phyloP scores from a whole-genome alignment of 2,888 invertebrate genomes.

The Athalia rosae region DNA sequence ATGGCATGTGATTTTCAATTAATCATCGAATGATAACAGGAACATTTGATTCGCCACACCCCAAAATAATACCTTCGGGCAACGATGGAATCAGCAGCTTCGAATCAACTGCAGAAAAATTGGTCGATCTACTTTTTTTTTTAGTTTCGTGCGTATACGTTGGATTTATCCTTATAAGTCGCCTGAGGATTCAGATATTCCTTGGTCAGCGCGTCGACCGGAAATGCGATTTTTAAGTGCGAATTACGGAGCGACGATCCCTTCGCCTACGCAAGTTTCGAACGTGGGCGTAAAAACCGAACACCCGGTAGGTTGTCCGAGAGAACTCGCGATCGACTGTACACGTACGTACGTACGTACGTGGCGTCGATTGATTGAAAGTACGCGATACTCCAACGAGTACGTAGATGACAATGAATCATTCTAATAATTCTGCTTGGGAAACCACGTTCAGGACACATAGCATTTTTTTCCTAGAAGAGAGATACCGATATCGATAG shows the following conservation, averaged over 20 bases:
- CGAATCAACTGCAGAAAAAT: no score
- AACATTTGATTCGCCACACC: no score
- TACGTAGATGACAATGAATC: background rate
- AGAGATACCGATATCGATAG: no score
- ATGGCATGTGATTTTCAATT: background rate
- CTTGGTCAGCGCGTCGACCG: constrained; percentile 3
- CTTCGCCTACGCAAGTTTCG: constrained; percentile 11
- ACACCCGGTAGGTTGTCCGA: background rate
- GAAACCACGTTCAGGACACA: constrained; percentile 39
- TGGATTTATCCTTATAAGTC: background rate
- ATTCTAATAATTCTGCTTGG: constrained; percentile 15
- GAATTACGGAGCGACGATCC: constrained; percentile 13
- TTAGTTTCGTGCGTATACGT: no score
- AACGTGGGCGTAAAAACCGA: background rate
- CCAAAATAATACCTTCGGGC: no score
- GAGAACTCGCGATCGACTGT: no score
- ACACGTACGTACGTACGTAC: background rate
- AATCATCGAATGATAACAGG: constrained; percentile 23
- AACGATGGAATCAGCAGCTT: no score
- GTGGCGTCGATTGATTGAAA: background rate
- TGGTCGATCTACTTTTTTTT: no score
- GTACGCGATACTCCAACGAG: constrained; percentile 2
- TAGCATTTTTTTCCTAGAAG: constrained; percentile 3
- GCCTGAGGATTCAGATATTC: background rate
- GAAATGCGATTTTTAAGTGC: constrained; percentile 21